A percentile compares a stretch with the other conserved stretches of the same genome.
These are phyloP conservation scores for Neoseiulus cucumeris DNA, from an alignment of 1,140 invertebrate species.

Conservation along the genomic window DNA sequence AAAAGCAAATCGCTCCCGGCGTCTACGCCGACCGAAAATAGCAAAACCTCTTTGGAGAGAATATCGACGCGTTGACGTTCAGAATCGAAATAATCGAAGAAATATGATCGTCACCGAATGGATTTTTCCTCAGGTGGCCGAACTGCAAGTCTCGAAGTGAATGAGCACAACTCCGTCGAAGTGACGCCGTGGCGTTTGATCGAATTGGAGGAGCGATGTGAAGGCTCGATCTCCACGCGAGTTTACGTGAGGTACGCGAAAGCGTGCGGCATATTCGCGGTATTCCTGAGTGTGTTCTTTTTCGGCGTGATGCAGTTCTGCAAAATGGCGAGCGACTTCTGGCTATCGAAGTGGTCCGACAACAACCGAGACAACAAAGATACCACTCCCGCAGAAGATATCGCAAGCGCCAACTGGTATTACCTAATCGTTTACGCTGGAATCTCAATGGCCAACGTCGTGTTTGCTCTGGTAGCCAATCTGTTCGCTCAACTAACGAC, in stretches of 20 bases:
- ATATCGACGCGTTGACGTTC: too few species aligned
- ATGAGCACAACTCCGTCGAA: too few species aligned
- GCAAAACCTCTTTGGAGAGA: too few species aligned
- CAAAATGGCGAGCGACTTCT: constrained; percentile 21
- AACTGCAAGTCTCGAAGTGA: too few species aligned
- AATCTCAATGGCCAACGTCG: constrained; percentile 23
- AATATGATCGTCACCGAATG: too few species aligned
- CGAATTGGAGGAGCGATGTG: constrained; percentile 37
- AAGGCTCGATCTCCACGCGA: constrained; percentile 37
- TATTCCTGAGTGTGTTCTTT: constrained; percentile 34
- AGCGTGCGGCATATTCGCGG: constrained; percentile 37
- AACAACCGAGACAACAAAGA: neutral
- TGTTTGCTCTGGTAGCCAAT: constrained; percentile 24
- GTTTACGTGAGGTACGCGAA: constrained; percentile 42
- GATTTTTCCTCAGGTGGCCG: too few species aligned
- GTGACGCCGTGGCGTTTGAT: constrained; percentile 23
- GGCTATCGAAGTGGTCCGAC: constrained; percentile 22
- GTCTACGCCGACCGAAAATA: too few species aligned
- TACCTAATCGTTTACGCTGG: constrained; percentile 25
- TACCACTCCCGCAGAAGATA: neutral
- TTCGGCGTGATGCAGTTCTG: constrained; percentile 23
- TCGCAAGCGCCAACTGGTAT: constrained; percentile 8
- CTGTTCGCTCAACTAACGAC: constrained; percentile 25
- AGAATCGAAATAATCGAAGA: too few species aligned
- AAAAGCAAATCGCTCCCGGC: too few species aligned